These are phyloP conservation scores for Sitta europaea DNA, from an alignment of 2,113 vertebrate genomes.

Conservation along the genomic window DNA sequence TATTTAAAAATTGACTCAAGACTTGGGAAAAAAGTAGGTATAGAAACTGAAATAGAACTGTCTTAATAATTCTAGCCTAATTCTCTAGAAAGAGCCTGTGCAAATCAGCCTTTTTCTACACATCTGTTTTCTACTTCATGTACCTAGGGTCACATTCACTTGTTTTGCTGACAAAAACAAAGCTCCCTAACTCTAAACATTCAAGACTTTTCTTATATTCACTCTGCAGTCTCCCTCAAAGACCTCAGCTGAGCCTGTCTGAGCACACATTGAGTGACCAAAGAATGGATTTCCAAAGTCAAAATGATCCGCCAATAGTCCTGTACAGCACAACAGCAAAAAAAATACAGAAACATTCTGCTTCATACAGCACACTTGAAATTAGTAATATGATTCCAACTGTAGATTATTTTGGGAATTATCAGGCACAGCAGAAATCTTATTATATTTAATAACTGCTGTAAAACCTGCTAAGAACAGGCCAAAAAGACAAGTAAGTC, in stretches of 20 bases:
- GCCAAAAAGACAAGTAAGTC: not conserved
- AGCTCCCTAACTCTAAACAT: not conserved
- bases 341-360: not conserved
- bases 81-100: not conserved
- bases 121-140: not conserved
- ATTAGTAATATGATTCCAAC: not conserved
- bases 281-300: not conserved
- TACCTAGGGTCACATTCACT: not conserved
- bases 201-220: not conserved
- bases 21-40: not conserved
- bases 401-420: not conserved
- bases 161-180: not conserved
- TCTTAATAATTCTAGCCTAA: not conserved
- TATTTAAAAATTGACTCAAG: not conserved
- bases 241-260: not conserved
- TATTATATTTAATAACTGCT: not conserved
- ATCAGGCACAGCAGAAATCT: not conserved
- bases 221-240: not conserved
- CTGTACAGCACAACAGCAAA: not conserved
- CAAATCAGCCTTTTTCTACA: not conserved
- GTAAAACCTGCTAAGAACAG: not conserved
- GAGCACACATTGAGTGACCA: not conserved
- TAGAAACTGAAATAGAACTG: not conserved
- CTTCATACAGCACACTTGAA: not conserved
- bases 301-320: not conserved